phyloP scores from a whole-genome alignment of 2,113 vertebrate genomes.

The Gambusia holbrooki region DNA sequence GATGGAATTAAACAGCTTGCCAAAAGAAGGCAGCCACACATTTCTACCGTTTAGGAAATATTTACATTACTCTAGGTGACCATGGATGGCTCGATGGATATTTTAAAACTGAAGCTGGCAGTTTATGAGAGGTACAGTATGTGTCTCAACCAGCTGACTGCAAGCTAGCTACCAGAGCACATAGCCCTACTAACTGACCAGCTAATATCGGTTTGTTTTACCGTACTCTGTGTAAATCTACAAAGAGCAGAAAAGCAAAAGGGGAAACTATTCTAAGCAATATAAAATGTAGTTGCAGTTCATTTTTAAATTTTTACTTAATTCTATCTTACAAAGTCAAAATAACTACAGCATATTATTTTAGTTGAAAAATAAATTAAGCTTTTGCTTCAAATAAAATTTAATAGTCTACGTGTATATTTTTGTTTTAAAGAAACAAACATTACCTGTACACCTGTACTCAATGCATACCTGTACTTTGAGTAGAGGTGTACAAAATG shows the following conservation, averaged over 20 bases:
- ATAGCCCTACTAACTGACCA: not conserved
- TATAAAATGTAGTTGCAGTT: not conserved
- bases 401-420: too few relatives aligned
- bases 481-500: not conserved
- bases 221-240: not conserved
- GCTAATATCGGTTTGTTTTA: not conserved
- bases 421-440: not conserved
- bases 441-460: too few relatives aligned
- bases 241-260: not conserved
- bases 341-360: not conserved
- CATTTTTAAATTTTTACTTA: not conserved
- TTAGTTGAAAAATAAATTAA: not conserved
- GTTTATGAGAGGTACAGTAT: not conserved
- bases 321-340: not conserved
- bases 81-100: too few relatives aligned
- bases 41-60: too few relatives aligned
- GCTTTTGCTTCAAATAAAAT: not conserved
- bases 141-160: not conserved
- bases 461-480: not conserved
- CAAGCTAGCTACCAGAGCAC: not conserved
- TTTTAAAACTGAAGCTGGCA: not conserved
- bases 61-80: not conserved
- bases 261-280: not conserved
- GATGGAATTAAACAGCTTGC: not conserved
- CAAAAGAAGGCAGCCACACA: not conserved